Conservation (phyloP, 2,113 vertebrate genomes). For the Urocolius indicus region DNA sequence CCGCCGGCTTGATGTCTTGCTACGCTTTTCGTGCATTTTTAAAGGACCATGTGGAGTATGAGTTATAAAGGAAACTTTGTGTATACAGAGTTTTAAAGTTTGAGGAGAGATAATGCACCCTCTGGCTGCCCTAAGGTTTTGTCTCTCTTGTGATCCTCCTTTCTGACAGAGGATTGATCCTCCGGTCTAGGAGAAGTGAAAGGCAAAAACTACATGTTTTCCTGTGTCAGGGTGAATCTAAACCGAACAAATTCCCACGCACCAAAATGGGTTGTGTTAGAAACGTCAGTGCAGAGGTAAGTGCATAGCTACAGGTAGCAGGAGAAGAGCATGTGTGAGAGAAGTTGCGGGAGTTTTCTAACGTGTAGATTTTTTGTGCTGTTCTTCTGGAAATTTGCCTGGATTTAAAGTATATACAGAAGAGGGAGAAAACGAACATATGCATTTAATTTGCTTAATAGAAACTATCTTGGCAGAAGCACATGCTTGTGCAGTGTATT, state of each 20-base stretch:
- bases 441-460: slow-evolving; percentile 44
- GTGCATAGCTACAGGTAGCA: slow-evolving; percentile 7
- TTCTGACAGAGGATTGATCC: neutral
- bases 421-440: neutral
- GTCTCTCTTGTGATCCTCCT: neutral
- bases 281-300: neutral
- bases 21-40: slow-evolving; percentile 6
- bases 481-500: slow-evolving; percentile 1
- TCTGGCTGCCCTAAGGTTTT: neutral
- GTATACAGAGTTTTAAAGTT: neutral
- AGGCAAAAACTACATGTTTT: neutral
- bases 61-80: neutral
- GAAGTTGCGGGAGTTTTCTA: neutral
- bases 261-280: neutral
- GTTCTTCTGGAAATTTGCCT: neutral
- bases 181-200: neutral
- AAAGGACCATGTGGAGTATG: neutral
- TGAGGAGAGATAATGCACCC: neutral
- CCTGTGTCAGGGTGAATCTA: neutral
- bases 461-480: slow-evolving; percentile 19
- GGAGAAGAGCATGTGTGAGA: neutral
- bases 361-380: neutral
- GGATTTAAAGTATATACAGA: neutral
- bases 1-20: neutral
- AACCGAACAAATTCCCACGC: neutral